These are phyloP conservation scores for Thalassophryne amazonica DNA, from an alignment of 2,797 vertebrate genomes.

Conservation along the genomic window DNA sequence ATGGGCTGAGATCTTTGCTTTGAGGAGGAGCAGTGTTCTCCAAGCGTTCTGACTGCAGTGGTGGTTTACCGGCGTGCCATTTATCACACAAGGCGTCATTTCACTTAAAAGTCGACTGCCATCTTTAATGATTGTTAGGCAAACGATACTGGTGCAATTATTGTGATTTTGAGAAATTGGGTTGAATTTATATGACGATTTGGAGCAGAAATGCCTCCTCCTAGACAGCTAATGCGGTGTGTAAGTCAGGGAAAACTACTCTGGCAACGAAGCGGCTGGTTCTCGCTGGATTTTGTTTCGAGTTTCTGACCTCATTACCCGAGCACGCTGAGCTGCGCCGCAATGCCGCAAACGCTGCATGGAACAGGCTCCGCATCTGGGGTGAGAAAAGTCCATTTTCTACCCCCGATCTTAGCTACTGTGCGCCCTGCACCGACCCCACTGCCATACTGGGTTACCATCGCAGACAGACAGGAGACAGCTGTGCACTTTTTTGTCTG, in stretches of 20 bases:
- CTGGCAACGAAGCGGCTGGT: constrained; percentile 29
- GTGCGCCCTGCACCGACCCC: constrained; percentile 16
- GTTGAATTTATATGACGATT: constrained; percentile 24
- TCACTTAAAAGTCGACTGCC: too few relatives aligned
- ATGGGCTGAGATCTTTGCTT: constrained; percentile 1
- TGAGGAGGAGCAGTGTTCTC: neutral
- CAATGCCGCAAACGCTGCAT: constrained; percentile 33
- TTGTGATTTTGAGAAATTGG: too few relatives aligned
- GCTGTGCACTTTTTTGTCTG: constrained; percentile 43
- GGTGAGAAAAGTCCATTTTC: constrained; percentile 23
- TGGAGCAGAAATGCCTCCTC: constrained; percentile 12
- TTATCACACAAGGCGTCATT: too few relatives aligned
- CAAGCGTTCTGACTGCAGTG: neutral
- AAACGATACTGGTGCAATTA: too few relatives aligned
- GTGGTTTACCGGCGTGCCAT: neutral
- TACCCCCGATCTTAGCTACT: constrained; percentile 24
- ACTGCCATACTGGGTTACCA: constrained; percentile 21
- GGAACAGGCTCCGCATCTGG: constrained; percentile 13
- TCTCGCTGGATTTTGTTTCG: constrained; percentile 50
- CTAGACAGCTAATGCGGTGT: constrained; percentile 40
- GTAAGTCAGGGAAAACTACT: constrained; percentile 55
- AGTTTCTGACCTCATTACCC: constrained; percentile 64
- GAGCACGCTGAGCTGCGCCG: constrained; percentile 34
- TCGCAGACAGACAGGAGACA: constrained; percentile 47
- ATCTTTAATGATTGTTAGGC: too few relatives aligned